Evolutionary conservation across 2,113 vertebrate species (phyloP).

Genomic region (Clarias macrocephalus): DNA sequence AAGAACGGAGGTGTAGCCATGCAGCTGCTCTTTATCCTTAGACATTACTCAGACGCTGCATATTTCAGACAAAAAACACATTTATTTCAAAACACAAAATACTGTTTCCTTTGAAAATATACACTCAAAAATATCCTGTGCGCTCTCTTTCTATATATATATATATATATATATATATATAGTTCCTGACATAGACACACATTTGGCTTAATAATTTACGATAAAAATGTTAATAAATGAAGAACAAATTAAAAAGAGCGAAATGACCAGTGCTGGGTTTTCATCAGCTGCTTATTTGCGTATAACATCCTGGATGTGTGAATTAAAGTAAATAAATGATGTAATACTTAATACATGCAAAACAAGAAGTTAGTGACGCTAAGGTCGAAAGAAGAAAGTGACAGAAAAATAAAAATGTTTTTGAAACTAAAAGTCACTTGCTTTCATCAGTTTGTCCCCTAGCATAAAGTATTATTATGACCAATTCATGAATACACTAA

Average conservation of each 20-base stretch:
- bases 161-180: not conserved
- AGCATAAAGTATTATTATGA: not conserved
- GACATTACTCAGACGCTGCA: not conserved
- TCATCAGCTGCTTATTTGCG: not conserved
- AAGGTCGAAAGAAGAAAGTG: too few species aligned
- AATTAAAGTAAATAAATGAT: constrained; percentile 11
- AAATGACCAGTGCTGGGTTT: constrained; percentile 60
- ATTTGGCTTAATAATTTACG: constrained; percentile 71
- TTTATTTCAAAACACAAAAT: constrained; percentile 49
- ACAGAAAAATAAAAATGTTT: not conserved
- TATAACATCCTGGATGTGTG: not conserved
- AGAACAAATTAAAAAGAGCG: constrained; percentile 53
- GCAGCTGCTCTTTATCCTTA: not conserved
- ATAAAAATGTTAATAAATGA: constrained; percentile 59
- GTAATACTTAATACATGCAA: not conserved
- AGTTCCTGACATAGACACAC: constrained; percentile 36
- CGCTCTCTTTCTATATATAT: too few species aligned
- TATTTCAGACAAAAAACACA: constrained; percentile 24
- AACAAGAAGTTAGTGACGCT: not conserved
- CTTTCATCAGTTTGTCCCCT: too few species aligned
- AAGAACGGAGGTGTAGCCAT: not conserved
- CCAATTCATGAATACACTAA: not conserved
- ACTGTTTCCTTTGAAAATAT: constrained; percentile 40
- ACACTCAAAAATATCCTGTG: constrained; percentile 30
- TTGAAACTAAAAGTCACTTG: not conserved